A percentile compares a stretch with the other conserved stretches of the same genome.
phyloP scores from a whole-genome alignment of 2,113 vertebrate species.

The Scomber japonicus region DNA sequence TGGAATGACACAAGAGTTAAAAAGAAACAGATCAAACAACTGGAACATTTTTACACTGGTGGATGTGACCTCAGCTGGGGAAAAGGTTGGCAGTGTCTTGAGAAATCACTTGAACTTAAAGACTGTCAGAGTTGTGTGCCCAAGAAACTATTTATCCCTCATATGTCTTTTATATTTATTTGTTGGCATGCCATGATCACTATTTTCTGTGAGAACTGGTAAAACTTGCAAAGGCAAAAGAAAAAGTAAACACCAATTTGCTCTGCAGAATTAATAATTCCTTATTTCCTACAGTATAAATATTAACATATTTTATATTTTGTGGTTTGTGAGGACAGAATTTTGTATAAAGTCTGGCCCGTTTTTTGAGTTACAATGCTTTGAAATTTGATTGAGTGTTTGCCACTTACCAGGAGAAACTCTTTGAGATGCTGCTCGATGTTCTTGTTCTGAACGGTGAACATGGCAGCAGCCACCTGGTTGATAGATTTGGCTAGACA shows the following conservation, averaged over 20 bases:
- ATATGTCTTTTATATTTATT: neutral
- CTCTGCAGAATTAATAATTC: neutral
- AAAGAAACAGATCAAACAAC: constrained; percentile 45
- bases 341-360: neutral
- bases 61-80: constrained; percentile 8
- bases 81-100: constrained; percentile 48
- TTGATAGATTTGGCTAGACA: constrained; percentile 92
- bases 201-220: neutral
- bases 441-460: constrained; percentile 91
- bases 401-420: constrained; percentile 89
- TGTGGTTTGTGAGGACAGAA: neutral
- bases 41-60: constrained; percentile 33
- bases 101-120: constrained; percentile 47
- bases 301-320: neutral
- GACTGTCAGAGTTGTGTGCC: neutral
- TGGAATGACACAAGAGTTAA: constrained; percentile 21
- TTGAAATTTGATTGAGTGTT: neutral
- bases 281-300: neutral
- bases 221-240: too few species aligned
- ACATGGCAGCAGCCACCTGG: constrained; percentile 92
- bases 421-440: constrained; percentile 94
- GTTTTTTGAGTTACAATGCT: neutral
- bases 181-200: neutral
- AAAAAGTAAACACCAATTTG: neutral
- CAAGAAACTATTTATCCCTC: neutral